Evolutionary conservation across 2,888 invertebrate species (phyloP).

Genomic region (Lycaena phlaeas): DNA sequence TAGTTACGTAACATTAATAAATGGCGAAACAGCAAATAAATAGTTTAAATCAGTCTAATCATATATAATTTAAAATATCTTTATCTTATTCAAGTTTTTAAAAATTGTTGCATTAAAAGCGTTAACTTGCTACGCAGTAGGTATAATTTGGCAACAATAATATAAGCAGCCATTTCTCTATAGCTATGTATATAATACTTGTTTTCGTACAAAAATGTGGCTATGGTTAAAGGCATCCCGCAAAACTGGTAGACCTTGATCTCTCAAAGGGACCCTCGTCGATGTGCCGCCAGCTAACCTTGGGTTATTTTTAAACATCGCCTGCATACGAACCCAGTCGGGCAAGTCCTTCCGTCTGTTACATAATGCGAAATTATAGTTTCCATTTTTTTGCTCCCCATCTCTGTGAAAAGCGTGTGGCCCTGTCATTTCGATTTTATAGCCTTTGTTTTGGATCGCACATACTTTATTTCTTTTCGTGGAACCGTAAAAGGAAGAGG

Average conservation of each 20-base stretch:
- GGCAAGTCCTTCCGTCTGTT: constrained; percentile 67
- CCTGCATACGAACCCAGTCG: constrained; percentile 60
- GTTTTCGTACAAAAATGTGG: constrained; percentile 35
- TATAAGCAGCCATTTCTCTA: constrained; percentile 19
- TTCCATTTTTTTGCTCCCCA: constrained; percentile 44
- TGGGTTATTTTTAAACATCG: constrained; percentile 68
- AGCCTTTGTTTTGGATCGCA: constrained; percentile 65
- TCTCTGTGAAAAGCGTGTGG: constrained; percentile 60
- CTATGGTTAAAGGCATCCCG: constrained; percentile 50
- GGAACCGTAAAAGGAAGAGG: constrained; percentile 71
- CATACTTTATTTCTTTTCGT: constrained; percentile 66
- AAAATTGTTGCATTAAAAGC: too few relatives aligned
- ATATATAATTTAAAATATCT: too few relatives aligned
- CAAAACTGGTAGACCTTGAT: constrained; percentile 67
- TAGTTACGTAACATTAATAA: background rate
- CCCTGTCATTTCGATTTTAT: constrained; percentile 65
- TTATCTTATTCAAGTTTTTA: too few relatives aligned
- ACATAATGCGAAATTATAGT: constrained; percentile 69
- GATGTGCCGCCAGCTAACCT: constrained; percentile 54
- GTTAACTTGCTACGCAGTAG: too few relatives aligned
- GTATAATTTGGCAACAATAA: constrained; percentile 9
- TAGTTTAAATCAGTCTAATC: too few relatives aligned
- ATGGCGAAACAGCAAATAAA: too few relatives aligned
- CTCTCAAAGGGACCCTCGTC: constrained; percentile 62
- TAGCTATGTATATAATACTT: constrained; percentile 23